Base-by-base conservation (phyloP, 2,888 invertebrate species). In the Hermaeophaga mercurialis region DNA sequence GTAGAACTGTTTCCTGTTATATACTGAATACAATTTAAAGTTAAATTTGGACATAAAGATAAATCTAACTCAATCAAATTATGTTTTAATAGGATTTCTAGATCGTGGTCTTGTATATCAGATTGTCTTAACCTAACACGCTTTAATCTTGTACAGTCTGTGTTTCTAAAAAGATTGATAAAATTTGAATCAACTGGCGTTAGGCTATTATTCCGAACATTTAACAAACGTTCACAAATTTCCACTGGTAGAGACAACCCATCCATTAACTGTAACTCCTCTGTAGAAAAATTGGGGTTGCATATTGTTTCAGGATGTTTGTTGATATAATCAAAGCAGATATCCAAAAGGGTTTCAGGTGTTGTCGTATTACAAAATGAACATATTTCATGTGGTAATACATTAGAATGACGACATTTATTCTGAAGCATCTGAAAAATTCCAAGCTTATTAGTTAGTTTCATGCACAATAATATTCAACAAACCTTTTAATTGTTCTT, bases 31-130 rank as follows among this genome's bases (percentile, higher is more conserved):
- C 87, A 83, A 15, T 79, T 75, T 34, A 82, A 80, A 0, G 87
- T 85, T 38, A 94, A 78, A 61, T 83, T 82, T 60, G 83, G 81
- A 74, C 92, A 92, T 67, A 90, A 86, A 54, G 85, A 83, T 61
- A 95, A 80, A 65, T 91, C 89, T 43, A 96, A 78, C 61, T 89
- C 88, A 9, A 82, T 78, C 31, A 92, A 82, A 62, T 86, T 85
- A 76, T 94, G 94, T 45, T 82, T 82, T 75, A 90, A 79, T 11
- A 95, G 78, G 47, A 84, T 84, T 64, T 83, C 81, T 44, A 94
- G 78, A 54, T 90, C 88, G 58, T 82, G 79, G 73, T 90, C 88
- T 7, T 86, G 87, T 38, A 94, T 83, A 31, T 83, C 81, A 17
- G 89, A 86, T 71, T 89, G 86, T 47, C 86, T 81, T 63, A 94